Base-by-base conservation (phyloP, 2,797 vertebrate species). In the Aulostomus chinensis region DNA sequence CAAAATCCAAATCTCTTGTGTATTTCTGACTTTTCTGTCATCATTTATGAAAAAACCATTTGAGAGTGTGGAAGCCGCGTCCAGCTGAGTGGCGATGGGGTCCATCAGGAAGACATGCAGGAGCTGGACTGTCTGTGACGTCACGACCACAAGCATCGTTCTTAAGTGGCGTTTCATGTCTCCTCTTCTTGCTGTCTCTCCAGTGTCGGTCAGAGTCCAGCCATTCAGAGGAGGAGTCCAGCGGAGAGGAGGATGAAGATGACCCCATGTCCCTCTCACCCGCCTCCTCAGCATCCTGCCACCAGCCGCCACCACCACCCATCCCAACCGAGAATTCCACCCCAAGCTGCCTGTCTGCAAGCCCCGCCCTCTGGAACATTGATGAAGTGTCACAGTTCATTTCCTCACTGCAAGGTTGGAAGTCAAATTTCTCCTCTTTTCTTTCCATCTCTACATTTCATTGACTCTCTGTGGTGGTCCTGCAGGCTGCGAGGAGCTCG, bases 361-460 rank as follows among this genome's bases (percentile, higher is more conserved):
- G 90, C 68, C 94, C 97, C 2, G 91, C 93, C 76, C 93, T 92
- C 11, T 99, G 97, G 97, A 96, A 92, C 2, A 95, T 98, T 58
- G 94, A 97, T 65, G 94, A 99, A 69, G 97, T 99, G 65, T 96
- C 94, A 0, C 95, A 94, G 66, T 99, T 98, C 32, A 98, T 99
- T 34, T 94, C 94, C 5, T 96, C 96, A 1, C 82, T 99, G 36
- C 96, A 98, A 94, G 97, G 96, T 97, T 10, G 7, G 68, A 32
- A 9, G 9, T n/a, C n/a, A n/a, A n/a, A n/a, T n/a, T n/a, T n/a
- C n/a, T n/a, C n/a, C 28, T 1, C 21, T 5, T 14, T 22, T 30
- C 2, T 46, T 35, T 21, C 10, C n/a, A 32, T 17, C 12, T 38
- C 2, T 2, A 13, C 34, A 1, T 5, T n/a, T n/a, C 30, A 21